Conservation (phyloP, 2,888 invertebrate species). For the Hyles lineata region DNA sequence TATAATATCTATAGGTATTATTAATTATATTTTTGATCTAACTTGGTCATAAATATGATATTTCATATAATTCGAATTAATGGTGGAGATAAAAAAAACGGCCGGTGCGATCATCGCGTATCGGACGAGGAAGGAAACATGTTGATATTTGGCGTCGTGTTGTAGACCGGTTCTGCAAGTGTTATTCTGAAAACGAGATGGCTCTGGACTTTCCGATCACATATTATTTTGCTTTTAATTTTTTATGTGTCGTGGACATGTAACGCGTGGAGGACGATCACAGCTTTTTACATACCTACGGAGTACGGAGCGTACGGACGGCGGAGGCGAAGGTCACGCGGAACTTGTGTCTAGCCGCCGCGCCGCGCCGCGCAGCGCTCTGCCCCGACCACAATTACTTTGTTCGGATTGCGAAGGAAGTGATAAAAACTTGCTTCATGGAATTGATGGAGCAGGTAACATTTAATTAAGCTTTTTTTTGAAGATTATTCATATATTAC, state of each 20-base stretch:
- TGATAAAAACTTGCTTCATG: constrained; percentile 60
- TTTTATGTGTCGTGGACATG: constrained; percentile 49
- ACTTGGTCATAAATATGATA: constrained; percentile 1
- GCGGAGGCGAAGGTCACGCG: constrained; percentile 69
- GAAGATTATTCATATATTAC: constrained; percentile 1
- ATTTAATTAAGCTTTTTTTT: constrained; percentile 43
- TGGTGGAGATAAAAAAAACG: not conserved
- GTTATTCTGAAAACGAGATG: constrained; percentile 82
- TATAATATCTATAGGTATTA: not conserved
- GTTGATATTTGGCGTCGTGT: constrained; percentile 77
- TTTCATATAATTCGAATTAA: constrained; percentile 15
- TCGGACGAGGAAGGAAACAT: constrained; percentile 79
- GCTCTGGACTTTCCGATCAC: constrained; percentile 80
- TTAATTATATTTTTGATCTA: not conserved
- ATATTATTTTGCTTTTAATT: constrained; percentile 56
- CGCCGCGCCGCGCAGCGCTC: not conserved
- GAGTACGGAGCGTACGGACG: constrained; percentile 53
- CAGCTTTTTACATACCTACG: constrained; percentile 71
- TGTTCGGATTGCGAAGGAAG: constrained; percentile 65
- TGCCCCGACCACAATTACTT: constrained; percentile 54
- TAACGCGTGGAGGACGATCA: constrained; percentile 55
- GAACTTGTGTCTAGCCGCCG: constrained; percentile 65
- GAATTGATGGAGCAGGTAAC: constrained; percentile 57
- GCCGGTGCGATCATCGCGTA: constrained; percentile 11
- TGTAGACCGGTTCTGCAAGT: constrained; percentile 80